These are phyloP conservation scores for Dione juno DNA, from an alignment of 2,888 invertebrate species.

Conservation along the genomic window DNA sequence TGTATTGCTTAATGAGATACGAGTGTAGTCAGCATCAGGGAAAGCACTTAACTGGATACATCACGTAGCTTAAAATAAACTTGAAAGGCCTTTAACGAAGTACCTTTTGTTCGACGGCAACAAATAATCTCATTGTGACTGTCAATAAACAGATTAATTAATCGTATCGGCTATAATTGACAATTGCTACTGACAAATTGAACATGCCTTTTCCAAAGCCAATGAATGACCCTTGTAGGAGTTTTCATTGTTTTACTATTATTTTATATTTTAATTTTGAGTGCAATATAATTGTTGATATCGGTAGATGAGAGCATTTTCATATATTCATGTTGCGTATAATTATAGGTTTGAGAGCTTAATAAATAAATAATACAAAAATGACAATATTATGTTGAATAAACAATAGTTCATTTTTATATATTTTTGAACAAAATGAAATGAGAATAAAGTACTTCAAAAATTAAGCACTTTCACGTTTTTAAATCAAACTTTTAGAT, in stretches of 20 bases:
- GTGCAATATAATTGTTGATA: not conserved
- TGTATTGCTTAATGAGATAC: slow-evolving; percentile 13
- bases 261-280: slow-evolving; percentile 8
- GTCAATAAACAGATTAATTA: slow-evolving; percentile 42
- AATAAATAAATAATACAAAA: not conserved
- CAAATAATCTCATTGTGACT: slow-evolving; percentile 35
- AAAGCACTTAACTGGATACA: not conserved
- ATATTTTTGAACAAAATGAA: too few species aligned
- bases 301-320: not conserved
- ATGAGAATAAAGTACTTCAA: too few species aligned
- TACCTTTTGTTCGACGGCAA: slow-evolving; percentile 34
- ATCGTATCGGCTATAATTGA: slow-evolving; percentile 40
- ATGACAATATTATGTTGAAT: not conserved
- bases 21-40: not conserved
- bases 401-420: too few species aligned
- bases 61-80: slow-evolving; percentile 18
- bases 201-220: slow-evolving; percentile 36
- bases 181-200: slow-evolving; percentile 40
- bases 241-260: slow-evolving; percentile 20
- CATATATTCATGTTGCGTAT: not conserved
- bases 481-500: too few species aligned
- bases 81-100: slow-evolving; percentile 24
- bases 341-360: not conserved
- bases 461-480: too few species aligned
- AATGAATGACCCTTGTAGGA: slow-evolving; percentile 26